Evolutionary conservation across 2,888 invertebrate species (phyloP).

Genomic region (Girardia tigrina): DNA sequence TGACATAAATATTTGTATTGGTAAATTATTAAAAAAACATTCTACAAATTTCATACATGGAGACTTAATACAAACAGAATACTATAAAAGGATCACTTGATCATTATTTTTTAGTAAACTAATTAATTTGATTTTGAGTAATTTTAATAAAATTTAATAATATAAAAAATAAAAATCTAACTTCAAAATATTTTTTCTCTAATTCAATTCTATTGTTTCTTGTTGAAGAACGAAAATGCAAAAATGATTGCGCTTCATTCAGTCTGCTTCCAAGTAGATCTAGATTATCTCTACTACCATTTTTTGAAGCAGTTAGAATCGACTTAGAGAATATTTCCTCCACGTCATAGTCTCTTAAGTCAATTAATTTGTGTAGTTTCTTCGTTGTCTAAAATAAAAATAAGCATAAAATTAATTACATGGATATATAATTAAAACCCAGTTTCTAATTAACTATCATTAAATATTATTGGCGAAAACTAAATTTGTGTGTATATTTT

Average conservation of each 20-base stretch:
- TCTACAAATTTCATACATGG: too few species aligned
- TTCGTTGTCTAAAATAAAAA: background rate
- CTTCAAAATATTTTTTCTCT: constrained; percentile 19
- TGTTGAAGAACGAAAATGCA: constrained; percentile 8
- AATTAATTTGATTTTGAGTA: background rate
- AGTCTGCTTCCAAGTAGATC: background rate
- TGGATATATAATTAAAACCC: too few species aligned
- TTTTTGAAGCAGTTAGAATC: constrained; percentile 1
- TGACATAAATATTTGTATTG: too few species aligned
- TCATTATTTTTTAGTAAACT: background rate
- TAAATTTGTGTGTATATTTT: too few species aligned
- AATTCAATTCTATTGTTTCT: constrained; percentile 16
- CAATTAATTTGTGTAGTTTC: background rate
- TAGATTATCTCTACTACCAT: constrained; percentile 1
- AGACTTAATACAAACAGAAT: background rate
- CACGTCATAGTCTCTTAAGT: background rate
- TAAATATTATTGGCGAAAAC: too few species aligned
- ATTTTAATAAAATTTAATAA: background rate
- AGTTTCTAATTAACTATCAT: too few species aligned
- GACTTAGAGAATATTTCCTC: constrained; percentile 3
- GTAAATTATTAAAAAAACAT: too few species aligned
- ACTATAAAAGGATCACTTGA: background rate
- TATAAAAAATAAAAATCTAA: background rate
- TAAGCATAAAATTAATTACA: too few species aligned
- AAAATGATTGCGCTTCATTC: constrained; percentile 20